A percentile compares a stretch with the other conserved stretches of the same genome.
These are phyloP conservation scores for Xanthia togata DNA, from an alignment of 2,888 invertebrate genomes.

Conservation along the genomic window DNA sequence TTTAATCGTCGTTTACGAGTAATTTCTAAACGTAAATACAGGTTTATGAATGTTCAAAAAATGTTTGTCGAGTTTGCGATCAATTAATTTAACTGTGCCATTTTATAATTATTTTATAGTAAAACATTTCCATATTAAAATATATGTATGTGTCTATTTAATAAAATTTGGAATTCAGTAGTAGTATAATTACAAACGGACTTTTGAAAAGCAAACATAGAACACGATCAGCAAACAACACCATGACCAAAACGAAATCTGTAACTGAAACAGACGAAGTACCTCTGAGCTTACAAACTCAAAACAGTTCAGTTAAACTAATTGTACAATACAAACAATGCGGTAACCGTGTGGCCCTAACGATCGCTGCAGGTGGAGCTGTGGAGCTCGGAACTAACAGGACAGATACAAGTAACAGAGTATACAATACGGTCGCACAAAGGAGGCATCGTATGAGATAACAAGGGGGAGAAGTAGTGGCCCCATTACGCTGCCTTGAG, in stretches of 20 bases:
- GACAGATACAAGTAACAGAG: conserved; percentile 72
- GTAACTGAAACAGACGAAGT: conserved; percentile 71
- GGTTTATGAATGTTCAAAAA: not conserved
- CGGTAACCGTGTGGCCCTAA: conserved; percentile 77
- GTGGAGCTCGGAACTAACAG: conserved; percentile 68
- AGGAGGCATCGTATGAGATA: conserved; percentile 84
- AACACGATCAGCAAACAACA: conserved; percentile 25
- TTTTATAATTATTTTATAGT: conserved; percentile 11
- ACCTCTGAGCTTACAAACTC: conserved; percentile 75
- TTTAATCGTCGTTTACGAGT: not conserved
- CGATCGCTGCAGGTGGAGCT: conserved; percentile 79
- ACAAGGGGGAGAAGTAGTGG: conserved; percentile 84
- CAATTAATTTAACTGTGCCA: not conserved
- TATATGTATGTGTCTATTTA: too few species aligned
- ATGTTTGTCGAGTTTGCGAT: not conserved
- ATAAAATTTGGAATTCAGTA: not conserved
- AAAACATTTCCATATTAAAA: not conserved
- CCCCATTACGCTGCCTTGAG: conserved; percentile 84
- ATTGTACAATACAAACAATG: conserved; percentile 84
- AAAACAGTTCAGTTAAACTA: conserved; percentile 84
- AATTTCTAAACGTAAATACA: not conserved
- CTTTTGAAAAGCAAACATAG: conserved; percentile 17
- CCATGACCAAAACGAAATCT: conserved; percentile 57
- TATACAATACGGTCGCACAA: conserved; percentile 77
- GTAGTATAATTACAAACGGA: not conserved